Evolutionary conservation across 2,113 vertebrate species (phyloP).

Genomic region (Condylura cristata): DNA sequence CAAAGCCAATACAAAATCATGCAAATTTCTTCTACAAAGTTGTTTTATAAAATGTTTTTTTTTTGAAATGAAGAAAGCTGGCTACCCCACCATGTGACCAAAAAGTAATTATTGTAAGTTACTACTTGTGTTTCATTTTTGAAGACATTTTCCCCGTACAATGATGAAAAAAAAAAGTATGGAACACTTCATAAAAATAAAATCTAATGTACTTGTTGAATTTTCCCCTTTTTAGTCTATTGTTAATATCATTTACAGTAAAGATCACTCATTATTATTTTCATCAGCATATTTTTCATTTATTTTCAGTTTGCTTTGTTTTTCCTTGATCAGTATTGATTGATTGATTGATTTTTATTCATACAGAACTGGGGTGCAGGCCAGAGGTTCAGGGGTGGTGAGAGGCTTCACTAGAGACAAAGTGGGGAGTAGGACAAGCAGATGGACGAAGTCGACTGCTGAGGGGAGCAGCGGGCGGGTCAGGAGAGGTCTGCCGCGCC

Average conservation of each 20-base stretch:
- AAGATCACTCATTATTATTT: not conserved
- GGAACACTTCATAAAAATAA: not conserved
- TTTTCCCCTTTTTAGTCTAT: not conserved
- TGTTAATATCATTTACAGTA: not conserved
- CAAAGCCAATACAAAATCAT: not conserved
- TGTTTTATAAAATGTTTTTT: not conserved
- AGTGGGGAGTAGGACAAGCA: too few species aligned
- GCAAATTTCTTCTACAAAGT: not conserved
- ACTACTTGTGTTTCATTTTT: not conserved
- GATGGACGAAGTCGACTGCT: too few species aligned
- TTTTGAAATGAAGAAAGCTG: not conserved
- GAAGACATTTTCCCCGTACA: not conserved
- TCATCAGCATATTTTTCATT: not conserved
- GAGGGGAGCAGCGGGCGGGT: too few species aligned
- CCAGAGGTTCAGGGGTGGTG: too few species aligned
- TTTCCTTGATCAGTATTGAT: not conserved
- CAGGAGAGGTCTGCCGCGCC: too few species aligned
- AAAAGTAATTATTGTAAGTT: not conserved
- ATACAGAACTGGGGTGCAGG: too few species aligned
- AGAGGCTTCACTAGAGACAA: too few species aligned
- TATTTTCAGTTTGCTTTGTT: not conserved
- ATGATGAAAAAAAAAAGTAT: not conserved
- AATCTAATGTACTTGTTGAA: not conserved
- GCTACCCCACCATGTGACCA: not conserved
- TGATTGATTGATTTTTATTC: too few species aligned